Percentiles rank a stretch among this genome's conserved stretches.
Conservation (phyloP, 2,113 vertebrate species). For the Camelus bactrianus region DNA sequence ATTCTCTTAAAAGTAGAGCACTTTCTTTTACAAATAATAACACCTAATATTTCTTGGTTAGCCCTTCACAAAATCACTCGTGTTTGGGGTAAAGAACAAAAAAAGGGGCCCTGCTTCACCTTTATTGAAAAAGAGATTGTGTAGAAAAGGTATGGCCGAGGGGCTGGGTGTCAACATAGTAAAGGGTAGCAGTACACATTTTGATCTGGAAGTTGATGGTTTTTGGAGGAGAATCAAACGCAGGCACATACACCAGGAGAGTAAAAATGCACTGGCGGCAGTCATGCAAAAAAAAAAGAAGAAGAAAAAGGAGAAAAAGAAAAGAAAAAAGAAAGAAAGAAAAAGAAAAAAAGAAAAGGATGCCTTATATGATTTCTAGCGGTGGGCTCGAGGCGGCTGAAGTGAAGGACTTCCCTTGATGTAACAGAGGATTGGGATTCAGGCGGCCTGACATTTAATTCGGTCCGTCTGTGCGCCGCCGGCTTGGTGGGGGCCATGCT, state of each 20-base stretch:
- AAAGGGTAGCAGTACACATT: background rate
- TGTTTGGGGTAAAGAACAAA: background rate
- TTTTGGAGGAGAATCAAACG: background rate
- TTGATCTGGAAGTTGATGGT: background rate
- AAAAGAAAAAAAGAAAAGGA: background rate
- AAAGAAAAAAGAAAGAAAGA: no score
- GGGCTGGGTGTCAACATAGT: accelerated
- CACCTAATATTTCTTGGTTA: constrained; percentile 13
- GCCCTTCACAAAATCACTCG: background rate
- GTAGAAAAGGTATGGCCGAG: background rate
- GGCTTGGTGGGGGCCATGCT: background rate
- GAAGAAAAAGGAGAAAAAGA: background rate
- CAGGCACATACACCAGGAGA: background rate
- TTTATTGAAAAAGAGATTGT: background rate
- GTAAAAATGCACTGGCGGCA: background rate
- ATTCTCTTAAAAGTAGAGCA: background rate
- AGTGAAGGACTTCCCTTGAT: background rate
- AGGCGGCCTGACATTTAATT: background rate
- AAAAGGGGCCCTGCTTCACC: background rate
- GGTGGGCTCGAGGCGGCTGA: background rate
- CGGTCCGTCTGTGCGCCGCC: accelerated
- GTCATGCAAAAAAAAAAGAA: background rate
- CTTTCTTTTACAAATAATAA: background rate
- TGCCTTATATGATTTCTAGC: background rate
- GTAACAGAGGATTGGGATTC: background rate